Percentiles rank a stretch among this genome's conserved stretches.
These are phyloP conservation scores for Coleophora flavipennella DNA, from an alignment of 2,888 invertebrate species.

Conservation along the genomic window DNA sequence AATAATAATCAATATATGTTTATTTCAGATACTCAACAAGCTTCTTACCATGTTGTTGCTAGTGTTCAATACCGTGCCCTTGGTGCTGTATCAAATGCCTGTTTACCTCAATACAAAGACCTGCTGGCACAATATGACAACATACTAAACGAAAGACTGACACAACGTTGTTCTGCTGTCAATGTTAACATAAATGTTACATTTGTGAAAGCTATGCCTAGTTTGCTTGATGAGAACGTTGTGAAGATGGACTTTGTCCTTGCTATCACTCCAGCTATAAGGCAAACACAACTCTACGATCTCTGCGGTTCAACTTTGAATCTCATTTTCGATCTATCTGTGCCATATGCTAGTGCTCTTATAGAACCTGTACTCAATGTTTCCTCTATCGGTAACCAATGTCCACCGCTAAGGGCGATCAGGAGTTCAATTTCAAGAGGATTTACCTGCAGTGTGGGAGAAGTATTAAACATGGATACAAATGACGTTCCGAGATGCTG, in stretches of 20 bases:
- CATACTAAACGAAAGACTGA: constrained; percentile 84
- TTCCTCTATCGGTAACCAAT: constrained; percentile 91
- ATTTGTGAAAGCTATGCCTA: constrained; percentile 86
- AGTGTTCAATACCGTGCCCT: constrained; percentile 90
- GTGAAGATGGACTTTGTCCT: constrained; percentile 92
- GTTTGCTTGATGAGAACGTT: constrained; percentile 86
- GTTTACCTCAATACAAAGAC: constrained; percentile 89
- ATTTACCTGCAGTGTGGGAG: constrained; percentile 94
- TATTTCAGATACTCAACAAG: constrained; percentile 87
- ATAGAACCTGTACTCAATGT: constrained; percentile 92
- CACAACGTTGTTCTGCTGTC: constrained; percentile 94
- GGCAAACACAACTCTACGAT: constrained; percentile 93
- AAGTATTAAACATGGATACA: constrained; percentile 94
- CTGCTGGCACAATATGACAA: constrained; percentile 85
- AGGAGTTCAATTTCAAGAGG: constrained; percentile 89
- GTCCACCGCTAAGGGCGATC: constrained; percentile 90
- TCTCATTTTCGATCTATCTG: constrained; percentile 93
- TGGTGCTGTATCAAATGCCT: constrained; percentile 88
- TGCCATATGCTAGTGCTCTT: constrained; percentile 91
- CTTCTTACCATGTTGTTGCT: constrained; percentile 93
- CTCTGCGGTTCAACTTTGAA: constrained; percentile 95
- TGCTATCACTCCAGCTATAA: constrained; percentile 88
- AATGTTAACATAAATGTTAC: constrained; percentile 96
- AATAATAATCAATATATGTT: constrained; percentile 13
- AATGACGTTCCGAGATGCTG: constrained; percentile 93